Percentiles rank a stretch among this genome's conserved stretches.
Evolutionary conservation across 1,140 invertebrate genomes (phyloP).

Genomic region (Pachypeltis micranthus): DNA sequence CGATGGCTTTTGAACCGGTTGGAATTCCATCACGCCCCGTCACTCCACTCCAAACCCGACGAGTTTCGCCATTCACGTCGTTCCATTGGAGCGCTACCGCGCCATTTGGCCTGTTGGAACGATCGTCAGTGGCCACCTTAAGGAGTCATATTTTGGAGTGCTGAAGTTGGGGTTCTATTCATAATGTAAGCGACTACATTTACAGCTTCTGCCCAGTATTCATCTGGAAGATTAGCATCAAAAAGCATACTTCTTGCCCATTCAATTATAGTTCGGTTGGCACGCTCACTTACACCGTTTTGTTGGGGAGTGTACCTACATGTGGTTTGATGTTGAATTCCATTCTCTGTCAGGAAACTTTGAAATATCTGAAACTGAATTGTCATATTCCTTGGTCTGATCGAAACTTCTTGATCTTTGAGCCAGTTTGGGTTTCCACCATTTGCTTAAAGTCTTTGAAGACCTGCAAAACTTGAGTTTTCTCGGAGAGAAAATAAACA

Average conservation of each 20-base stretch:
- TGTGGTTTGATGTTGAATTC: conserved; percentile 33
- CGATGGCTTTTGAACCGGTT: no score
- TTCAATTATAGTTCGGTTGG: conserved; percentile 22
- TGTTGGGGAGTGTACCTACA: conserved; percentile 33
- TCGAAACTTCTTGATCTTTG: conserved; percentile 29
- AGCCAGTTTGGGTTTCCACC: conserved; percentile 30
- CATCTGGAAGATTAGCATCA: conserved; percentile 2
- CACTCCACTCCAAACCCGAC: no score
- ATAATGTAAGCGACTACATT: not conserved
- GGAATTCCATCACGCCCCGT: no score
- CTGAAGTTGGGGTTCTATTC: not conserved
- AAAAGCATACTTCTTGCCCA: not conserved
- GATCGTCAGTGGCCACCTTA: no score
- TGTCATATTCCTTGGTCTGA: conserved; percentile 34
- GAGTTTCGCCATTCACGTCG: no score
- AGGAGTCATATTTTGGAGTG: not conserved
- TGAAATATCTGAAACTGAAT: conserved; percentile 28
- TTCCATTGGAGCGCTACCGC: no score
- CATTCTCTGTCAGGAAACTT: conserved; percentile 13
- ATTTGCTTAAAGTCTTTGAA: conserved; percentile 31
- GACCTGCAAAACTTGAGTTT: conserved; percentile 29
- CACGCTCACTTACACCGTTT: conserved; percentile 34
- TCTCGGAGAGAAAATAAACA: conserved; percentile 34
- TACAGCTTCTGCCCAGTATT: conserved; percentile 7
- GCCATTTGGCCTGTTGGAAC: no score